Base-by-base conservation (phyloP, 1,140 invertebrate genomes). In the Drosophila eugracilis region DNA sequence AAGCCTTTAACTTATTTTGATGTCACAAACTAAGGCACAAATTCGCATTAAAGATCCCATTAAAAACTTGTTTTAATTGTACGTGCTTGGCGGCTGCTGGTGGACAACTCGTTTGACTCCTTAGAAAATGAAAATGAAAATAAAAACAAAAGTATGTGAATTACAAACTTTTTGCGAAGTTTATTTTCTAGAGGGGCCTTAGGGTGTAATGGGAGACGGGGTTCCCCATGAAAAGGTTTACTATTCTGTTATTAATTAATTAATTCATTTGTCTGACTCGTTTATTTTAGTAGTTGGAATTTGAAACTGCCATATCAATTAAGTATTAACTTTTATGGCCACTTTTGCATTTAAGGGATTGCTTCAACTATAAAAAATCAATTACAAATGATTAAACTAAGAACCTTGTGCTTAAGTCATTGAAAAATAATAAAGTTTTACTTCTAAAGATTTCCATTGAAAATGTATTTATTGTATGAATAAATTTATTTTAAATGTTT, bases 61-160 rank as follows among this genome's bases (percentile, higher is more conserved):
- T 55, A 55, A 55, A 52, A 67, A 42, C 65, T 39, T 26, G 65
- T 42, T 53, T 67, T 53, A 67, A 67, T 21, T 52, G 36, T 49
- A 42, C 30, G 21, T 44, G 50, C 36, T 67, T 44, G 9, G 19
- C 22, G 4, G 36, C 4, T 19, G 19, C 22, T 6, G 36, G 6
- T 19, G 21, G 36, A 19, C 2, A 42, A 52, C 36, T 21, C 6
- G 65, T 67, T 67, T 26, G 17, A 12, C 62, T 67, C 65, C 65
- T 67, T 34, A 50, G 28, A 36, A 21, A 52, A 12, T 12, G 1
- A 47, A 67, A 36, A 41, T 21, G 17, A 62, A 60, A 45, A 12
- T 47, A 47, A 67, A 36, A 41, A 19, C 15, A 62, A 60, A 45
- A 12, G 37, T 62, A 34, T 36, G 19, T 17, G 30, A 47, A 36